Percentiles rank a stretch among this genome's conserved stretches.
phyloP scores from a whole-genome alignment of 2,113 vertebrate species.

The Crotalus viridis region DNA sequence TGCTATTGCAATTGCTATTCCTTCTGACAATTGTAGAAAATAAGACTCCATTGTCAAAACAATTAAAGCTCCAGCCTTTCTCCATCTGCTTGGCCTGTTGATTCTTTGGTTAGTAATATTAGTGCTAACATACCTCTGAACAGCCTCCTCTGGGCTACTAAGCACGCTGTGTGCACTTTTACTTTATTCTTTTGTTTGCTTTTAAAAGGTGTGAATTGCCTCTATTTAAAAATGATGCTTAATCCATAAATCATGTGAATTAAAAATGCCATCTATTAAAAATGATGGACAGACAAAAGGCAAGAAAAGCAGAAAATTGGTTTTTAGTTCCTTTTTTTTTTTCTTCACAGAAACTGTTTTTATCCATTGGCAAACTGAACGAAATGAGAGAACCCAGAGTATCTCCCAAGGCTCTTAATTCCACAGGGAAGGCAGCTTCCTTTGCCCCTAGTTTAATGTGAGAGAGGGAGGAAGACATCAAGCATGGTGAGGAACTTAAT shows the following conservation, averaged over 20 bases:
- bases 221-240: not conserved
- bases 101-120: not conserved
- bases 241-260: not conserved
- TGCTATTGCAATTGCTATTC: not conserved
- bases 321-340: not conserved
- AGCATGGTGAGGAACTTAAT: constrained; percentile 68
- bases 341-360: not conserved
- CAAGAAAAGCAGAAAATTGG: not conserved
- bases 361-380: not conserved
- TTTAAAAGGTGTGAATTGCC: not conserved
- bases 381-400: not conserved
- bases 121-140: constrained; percentile 58
- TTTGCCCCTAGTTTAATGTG: constrained; percentile 8
- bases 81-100: not conserved
- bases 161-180: constrained; percentile 69
- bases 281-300: not conserved
- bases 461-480: constrained; percentile 55
- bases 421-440: not conserved
- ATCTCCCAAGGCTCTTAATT: not conserved
- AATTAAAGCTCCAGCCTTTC: not conserved
- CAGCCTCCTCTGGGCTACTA: constrained; percentile 67
- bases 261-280: not conserved
- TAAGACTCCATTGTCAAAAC: not conserved
- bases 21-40: not conserved
- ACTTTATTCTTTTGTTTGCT: not conserved